Base-by-base conservation (phyloP, 2,888 invertebrate species). In the Boloria euphrosyne region DNA sequence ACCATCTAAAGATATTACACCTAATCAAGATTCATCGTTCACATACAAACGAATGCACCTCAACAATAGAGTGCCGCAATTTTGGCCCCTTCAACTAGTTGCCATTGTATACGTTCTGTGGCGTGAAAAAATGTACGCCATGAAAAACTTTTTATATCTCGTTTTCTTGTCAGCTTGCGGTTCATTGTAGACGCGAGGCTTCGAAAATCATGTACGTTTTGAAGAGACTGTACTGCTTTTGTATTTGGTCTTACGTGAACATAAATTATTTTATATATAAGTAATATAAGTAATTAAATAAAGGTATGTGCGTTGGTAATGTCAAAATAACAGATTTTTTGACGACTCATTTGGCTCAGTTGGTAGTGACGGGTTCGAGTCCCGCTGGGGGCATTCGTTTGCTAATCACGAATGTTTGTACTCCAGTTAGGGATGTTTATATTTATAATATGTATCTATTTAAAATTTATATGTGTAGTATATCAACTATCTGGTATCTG, bases 31-130 rank as follows among this genome's bases (percentile, higher is more conserved):
- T 73, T 66, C 70, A 70, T 73, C 68, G 61, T 65, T 58, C 70
- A 71, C 57, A 53, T 54, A 55, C 71, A 67, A 71, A 69, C 67
- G 74, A 69, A 70, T 68, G 69, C 70, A 71, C 73, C 69, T 63
- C 49, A 61, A 73, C 73, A 74, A 74, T 71, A 67, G 68, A 65
- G 67, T 68, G 71, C 52, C 68, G 69, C 70, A 69, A 70, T 71
- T 72, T 67, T 55, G 68, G 59, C 58, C 69, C 68, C 69, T 70
- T 62, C 46, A 59, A 31, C 50, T 69, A 57, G 61, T 63, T 38
- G 31, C 69, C 68, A 72, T 73, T 73, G 70, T 59, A 49, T 49
- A 16, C 47, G 38, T 70, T 62, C 53, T 43, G 58, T n/a, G 49
- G 46, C 18, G 63, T 31, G 47, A 59, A 55, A 64, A 66, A 69